phyloP scores from a whole-genome alignment of 2,113 vertebrate genomes.

The Gymnobelideus leadbeateri region DNA sequence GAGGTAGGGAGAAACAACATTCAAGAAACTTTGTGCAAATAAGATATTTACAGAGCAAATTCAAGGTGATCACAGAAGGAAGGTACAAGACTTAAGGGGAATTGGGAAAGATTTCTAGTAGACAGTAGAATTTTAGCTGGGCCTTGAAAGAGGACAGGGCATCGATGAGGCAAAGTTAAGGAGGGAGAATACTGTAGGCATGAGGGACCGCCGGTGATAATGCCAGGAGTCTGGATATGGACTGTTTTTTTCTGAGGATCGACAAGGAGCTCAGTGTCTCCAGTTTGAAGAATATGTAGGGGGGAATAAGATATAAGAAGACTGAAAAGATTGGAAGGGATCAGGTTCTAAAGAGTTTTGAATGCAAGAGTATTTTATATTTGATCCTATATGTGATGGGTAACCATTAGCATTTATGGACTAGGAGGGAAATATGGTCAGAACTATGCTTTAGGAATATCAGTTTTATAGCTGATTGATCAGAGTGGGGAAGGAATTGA shows the following conservation, averaged over 20 bases:
- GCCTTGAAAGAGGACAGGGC: background rate
- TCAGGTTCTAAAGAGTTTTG: background rate
- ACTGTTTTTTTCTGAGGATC: background rate
- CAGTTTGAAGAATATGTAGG: background rate
- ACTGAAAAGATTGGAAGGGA: no score
- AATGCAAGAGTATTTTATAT: background rate
- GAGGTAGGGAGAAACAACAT: background rate
- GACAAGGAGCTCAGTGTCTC: background rate
- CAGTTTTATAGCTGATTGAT: background rate
- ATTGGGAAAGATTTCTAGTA: background rate
- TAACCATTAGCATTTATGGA: background rate
- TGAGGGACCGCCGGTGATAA: background rate
- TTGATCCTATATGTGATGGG: background rate
- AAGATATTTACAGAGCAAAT: background rate
- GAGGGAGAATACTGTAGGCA: background rate
- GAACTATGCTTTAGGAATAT: background rate
- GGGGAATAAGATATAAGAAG: background rate
- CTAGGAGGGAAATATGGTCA: background rate
- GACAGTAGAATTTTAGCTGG: background rate
- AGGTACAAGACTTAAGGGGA: background rate
- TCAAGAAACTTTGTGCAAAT: background rate
- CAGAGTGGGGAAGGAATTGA: background rate
- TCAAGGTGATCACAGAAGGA: background rate
- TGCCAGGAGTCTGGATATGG: background rate
- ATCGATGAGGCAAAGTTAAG: background rate